Evolutionary conservation across 2,797 vertebrate species (phyloP), one percentile per base, ranked within the genome.

Genomic region (Sebastes jordani): DNA sequence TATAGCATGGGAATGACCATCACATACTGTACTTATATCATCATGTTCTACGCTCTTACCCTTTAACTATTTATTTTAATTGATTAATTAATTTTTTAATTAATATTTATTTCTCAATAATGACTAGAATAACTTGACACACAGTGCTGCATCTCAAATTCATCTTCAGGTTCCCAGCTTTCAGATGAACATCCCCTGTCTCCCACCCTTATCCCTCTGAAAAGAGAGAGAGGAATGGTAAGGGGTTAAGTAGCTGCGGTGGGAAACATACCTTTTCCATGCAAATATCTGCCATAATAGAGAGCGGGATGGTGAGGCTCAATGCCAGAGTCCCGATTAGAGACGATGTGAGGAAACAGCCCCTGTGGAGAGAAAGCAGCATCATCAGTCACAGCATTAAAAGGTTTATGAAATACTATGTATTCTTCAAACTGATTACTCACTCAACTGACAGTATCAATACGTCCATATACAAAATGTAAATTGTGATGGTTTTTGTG

Each of bases 341-440:
- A 72, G 98, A 99, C 27, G 98, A 99, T 67, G 98, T 99, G 93
- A 99, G 97, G 94, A 99, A 99, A 88, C 98, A 99, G 84, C 98
- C 98, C 98, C 97, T 99, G 88, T 75, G 84, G 66, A 81, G 59
- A 84, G 25, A 89, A 22, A 60, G 60, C 64, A 27, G 18, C 56
- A 8, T 29, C 7, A 68, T 10, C 23, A 49, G 14, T 60, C 18
- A 22, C 18, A 7, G 1, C 18, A 34, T 38, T 54, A 3, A 71
- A 27, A 52, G 2, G 10, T 27, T 32, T 11, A 13, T 36, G 4
- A 54, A 14, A 64, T 20, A 52, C 5, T n/a, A 1, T 5, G 22
- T 7, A 60, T 82, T n/a, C 74, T 16, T 49, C 2, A 66, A 81
- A 52, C 11, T 3, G 6, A 61, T 56, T 2, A 27, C 49, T 13